These are phyloP conservation scores for Eucera pruinosa DNA, from an alignment of 2,888 invertebrate species.

Conservation along the genomic window DNA sequence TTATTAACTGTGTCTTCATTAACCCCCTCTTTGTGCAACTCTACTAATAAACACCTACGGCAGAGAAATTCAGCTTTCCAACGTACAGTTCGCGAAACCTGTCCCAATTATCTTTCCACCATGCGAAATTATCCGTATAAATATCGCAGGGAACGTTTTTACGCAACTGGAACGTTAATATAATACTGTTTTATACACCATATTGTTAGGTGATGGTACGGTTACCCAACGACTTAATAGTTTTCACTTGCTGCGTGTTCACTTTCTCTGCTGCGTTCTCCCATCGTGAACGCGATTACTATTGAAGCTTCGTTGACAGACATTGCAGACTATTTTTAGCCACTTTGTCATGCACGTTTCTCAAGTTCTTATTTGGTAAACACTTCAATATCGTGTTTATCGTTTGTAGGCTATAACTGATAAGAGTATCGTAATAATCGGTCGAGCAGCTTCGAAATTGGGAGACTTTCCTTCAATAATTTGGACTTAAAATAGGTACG, in stretches of 20 bases:
- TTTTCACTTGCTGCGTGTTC: slow-evolving; percentile 13
- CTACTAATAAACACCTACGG: slow-evolving; percentile 41
- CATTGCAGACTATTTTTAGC: background rate
- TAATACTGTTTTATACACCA: background rate
- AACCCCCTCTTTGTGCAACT: background rate
- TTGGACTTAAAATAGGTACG: too few species aligned
- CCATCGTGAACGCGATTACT: background rate
- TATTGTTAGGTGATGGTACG: background rate
- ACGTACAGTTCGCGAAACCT: slow-evolving; percentile 8
- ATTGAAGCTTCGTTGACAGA: background rate
- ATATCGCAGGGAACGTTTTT: background rate
- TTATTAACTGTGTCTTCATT: slow-evolving; percentile 60
- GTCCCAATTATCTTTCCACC: slow-evolving; percentile 15
- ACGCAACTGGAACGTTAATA: background rate
- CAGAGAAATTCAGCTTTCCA: slow-evolving; percentile 38
- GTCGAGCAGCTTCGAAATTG: too few species aligned
- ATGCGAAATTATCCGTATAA: background rate
- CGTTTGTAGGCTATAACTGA: background rate
- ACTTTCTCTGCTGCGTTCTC: slow-evolving; percentile 11
- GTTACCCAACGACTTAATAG: slow-evolving; percentile 8
- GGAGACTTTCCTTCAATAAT: too few species aligned
- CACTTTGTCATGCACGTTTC: too few species aligned
- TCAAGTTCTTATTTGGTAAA: background rate
- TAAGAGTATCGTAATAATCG: too few species aligned
- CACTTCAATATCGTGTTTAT: background rate